Percentiles rank a stretch among this genome's conserved stretches.
Evolutionary conservation across 2,797 vertebrate genomes (phyloP).

Genomic region (Trematomus bernacchii): DNA sequence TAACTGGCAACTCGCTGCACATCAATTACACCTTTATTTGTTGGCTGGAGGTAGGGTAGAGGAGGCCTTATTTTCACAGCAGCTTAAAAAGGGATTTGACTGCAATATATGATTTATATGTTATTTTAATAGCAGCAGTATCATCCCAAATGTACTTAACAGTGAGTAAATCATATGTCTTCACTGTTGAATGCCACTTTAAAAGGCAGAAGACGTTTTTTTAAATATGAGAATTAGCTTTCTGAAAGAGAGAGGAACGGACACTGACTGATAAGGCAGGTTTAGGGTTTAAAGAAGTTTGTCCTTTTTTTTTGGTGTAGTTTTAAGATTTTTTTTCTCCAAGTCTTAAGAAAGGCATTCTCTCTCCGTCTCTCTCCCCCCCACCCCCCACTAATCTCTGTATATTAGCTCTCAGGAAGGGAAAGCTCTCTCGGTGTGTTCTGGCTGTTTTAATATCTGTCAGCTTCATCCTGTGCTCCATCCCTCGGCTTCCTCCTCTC

Average conservation of each 20-base stretch:
- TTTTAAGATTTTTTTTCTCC: constrained; percentile 12
- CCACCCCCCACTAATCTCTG: constrained; percentile 85
- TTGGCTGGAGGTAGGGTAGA: constrained; percentile 39
- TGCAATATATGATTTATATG: constrained; percentile 41
- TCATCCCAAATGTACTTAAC: constrained; percentile 24
- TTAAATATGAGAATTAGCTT: constrained; percentile 40
- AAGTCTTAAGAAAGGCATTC: constrained; percentile 47
- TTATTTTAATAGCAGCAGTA: constrained; percentile 26
- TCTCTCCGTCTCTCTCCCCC: constrained; percentile 35
- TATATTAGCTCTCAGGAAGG: constrained; percentile 87
- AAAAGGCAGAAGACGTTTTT: constrained; percentile 13
- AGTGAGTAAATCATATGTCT: constrained; percentile 23
- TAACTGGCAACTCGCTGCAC: constrained; percentile 49
- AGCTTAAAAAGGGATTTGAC: constrained; percentile 39
- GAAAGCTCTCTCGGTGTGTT: constrained; percentile 76
- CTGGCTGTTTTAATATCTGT: constrained; percentile 89
- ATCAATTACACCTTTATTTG: constrained; percentile 72
- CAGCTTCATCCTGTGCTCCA: constrained; percentile 88
- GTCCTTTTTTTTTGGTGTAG: constrained; percentile 9
- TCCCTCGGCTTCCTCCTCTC: constrained; percentile 82
- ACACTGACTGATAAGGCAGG: constrained; percentile 34
- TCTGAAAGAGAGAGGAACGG: constrained; percentile 31
- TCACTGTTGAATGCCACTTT: constrained; percentile 21
- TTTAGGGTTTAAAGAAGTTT: constrained; percentile 55
- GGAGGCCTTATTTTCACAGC: constrained; percentile 51